These are phyloP conservation scores for Typhlomys cinereus DNA, from an alignment of 2,113 vertebrate genomes.

Conservation along the genomic window DNA sequence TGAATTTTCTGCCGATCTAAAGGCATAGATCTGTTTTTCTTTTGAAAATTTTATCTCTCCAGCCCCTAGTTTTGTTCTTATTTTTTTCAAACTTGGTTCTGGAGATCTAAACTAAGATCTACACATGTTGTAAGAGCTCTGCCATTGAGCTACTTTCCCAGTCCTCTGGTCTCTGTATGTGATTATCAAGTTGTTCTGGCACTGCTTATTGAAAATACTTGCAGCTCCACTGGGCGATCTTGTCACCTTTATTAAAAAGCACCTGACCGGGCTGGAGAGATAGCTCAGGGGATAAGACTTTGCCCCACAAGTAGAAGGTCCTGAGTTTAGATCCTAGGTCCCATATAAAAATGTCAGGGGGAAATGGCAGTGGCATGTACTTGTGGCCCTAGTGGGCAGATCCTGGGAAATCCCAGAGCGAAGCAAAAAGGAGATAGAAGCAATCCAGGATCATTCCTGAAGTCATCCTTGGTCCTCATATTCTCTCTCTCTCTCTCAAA, in stretches of 20 bases:
- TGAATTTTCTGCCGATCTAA: background rate
- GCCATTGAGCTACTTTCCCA: background rate
- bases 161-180: background rate
- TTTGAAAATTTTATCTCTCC: background rate
- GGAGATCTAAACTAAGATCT: background rate
- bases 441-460: too few species aligned
- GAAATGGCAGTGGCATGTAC: background rate
- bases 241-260: constrained; percentile 8
- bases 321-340: too few species aligned
- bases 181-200: background rate
- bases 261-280: too few species aligned
- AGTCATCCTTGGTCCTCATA: background rate
- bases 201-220: background rate
- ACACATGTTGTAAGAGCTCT: background rate
- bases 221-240: background rate
- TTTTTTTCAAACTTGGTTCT: background rate
- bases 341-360: too few species aligned
- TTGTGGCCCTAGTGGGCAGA: background rate
- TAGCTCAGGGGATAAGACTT: too few species aligned
- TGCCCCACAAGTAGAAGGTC: too few species aligned
- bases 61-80: background rate
- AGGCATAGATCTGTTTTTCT: background rate
- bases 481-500: background rate
- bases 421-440: too few species aligned
- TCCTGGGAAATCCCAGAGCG: too few species aligned